Evolutionary conservation across 2,888 invertebrate species (phyloP), one percentile per base, ranked within the genome.

Genomic region (Acleris cristana): DNA sequence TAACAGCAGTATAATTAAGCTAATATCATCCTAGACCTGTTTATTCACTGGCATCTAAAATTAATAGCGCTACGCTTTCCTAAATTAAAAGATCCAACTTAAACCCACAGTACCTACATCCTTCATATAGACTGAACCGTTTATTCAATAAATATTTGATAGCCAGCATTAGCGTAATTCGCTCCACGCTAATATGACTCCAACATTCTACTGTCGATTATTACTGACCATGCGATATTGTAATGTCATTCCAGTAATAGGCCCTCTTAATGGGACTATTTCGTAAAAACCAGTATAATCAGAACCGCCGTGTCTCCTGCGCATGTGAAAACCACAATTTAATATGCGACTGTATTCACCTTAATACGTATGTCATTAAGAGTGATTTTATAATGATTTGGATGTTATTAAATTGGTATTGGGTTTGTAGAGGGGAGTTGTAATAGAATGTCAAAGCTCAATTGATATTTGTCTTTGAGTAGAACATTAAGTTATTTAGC

Each of bases 401-500:
- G 3, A 4, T n/a, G 8, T 56, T 54, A 55, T 65, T 60, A 40
- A 34, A 73, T 66, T 72, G 75, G 21, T 65, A 69, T 69, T 52
- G 58, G 71, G 59, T 66, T 19, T 12, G 65, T 70, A 73, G 75
- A 70, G 74, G 78, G 76, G 75, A 70, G 71, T 74, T 73, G 77
- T 79, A 75, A 79, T 81, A 77, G 69, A 74, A 70, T 73, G 73
- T 74, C 62, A 72, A 69, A 75, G 82, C 62, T 81, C 77, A 68
- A 56, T 4, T 18, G 18, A 69, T 67, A 71, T 52, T 82, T 82
- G 87, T 74, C 45, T 51, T 52, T 63, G 70, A 58, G 71, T 70
- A 78, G 76, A 76, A 74, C 79, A 89, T 90, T 89, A 87, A 87
- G 88, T 89, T 86, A 90, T 90, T 89, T 87, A 85, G 86, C 81